Conservation (phyloP, 64 coral and sea anemone genomes). For the Stylophora pistillata region DNA sequence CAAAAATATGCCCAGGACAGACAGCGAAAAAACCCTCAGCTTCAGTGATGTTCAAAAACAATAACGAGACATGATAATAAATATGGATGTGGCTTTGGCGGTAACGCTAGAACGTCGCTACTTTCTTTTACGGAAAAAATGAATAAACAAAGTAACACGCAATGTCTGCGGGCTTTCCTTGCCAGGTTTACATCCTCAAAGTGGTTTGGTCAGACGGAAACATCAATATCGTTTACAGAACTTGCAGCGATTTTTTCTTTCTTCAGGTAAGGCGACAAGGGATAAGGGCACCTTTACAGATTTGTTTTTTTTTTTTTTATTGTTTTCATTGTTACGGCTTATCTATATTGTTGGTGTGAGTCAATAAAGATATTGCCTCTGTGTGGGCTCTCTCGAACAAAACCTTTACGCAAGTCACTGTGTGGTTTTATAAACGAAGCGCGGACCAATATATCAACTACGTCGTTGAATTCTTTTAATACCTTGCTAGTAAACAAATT, state of each 20-base stretch:
- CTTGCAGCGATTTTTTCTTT: constrained; percentile 64
- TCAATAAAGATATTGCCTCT: constrained; percentile 7
- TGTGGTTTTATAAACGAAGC: neutral
- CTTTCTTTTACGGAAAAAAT: no score
- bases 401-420: neutral
- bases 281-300: neutral
- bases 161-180: neutral
- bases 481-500: no score
- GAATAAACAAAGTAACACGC: neutral
- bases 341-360: neutral
- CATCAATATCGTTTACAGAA: constrained; percentile 76
- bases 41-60: no score
- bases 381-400: neutral
- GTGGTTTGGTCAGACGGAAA: constrained; percentile 75
- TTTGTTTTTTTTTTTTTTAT: neutral
- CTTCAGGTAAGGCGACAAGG: constrained; percentile 37
- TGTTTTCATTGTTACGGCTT: neutral
- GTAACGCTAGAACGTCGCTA: no score
- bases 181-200: constrained; percentile 72
- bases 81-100: no score
- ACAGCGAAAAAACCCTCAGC: no score
- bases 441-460: neutral
- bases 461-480: no score
- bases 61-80: no score
- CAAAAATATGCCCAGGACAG: no score